Conservation (phyloP, 2,888 invertebrate species). For the Drosophila cracens region DNA sequence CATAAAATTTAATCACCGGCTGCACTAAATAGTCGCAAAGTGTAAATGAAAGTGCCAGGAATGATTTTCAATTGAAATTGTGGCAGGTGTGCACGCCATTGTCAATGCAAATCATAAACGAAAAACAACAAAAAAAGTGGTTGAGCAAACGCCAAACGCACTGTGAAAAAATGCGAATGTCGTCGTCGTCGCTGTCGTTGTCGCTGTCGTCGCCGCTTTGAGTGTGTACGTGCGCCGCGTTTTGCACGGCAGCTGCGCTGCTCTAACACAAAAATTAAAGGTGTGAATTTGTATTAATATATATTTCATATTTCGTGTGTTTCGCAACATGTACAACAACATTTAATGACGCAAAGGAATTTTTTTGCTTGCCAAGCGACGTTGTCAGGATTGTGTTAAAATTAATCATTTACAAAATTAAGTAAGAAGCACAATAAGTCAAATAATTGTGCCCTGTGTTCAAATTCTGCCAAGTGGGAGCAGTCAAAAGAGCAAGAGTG, state of each 20-base stretch:
- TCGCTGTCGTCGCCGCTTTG: constrained; percentile 62
- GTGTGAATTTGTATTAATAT: constrained; percentile 60
- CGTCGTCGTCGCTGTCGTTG: constrained; percentile 53
- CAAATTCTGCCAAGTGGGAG: constrained; percentile 61
- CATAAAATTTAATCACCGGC: constrained; percentile 64
- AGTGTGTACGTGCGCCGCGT: constrained; percentile 70
- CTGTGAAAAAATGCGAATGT: constrained; percentile 79
- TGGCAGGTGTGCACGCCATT: constrained; percentile 59
- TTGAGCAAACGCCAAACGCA: constrained; percentile 60
- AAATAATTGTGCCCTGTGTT: constrained; percentile 59
- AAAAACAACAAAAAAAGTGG: constrained; percentile 50
- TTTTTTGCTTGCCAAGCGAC: constrained; percentile 27
- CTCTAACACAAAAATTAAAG: constrained; percentile 53
- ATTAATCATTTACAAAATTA: constrained; percentile 53
- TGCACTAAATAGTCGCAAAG: constrained; percentile 67
- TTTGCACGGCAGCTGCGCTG: constrained; percentile 70
- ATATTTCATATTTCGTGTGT: constrained; percentile 21
- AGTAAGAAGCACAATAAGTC: constrained; percentile 38
- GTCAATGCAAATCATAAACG: constrained; percentile 52
- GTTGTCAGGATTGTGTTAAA: constrained; percentile 48
- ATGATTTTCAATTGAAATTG: constrained; percentile 65
- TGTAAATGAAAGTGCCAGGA: constrained; percentile 58
- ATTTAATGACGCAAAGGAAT: constrained; percentile 18
- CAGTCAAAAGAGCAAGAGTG: constrained; percentile 40
- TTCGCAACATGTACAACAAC: constrained; percentile 28